Percentiles rank a stretch among this genome's conserved stretches.
Evolutionary conservation across 2,113 vertebrate species (phyloP).

Genomic region (Physeter macrocephalus): DNA sequence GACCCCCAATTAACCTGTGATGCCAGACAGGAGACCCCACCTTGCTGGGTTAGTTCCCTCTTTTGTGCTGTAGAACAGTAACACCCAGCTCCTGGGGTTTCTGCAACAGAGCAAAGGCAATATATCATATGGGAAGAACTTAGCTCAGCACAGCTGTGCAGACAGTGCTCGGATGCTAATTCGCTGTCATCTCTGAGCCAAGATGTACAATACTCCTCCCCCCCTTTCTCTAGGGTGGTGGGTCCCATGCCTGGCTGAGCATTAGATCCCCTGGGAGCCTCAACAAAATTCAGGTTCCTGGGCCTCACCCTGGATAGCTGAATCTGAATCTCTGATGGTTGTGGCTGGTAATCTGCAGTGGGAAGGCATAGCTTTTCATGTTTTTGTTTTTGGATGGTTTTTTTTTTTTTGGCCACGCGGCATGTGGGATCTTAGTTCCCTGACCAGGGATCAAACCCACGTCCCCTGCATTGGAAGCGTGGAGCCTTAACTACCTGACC

Average conservation of each 20-base stretch:
- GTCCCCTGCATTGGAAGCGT: too few relatives aligned
- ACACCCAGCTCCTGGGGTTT: neutral
- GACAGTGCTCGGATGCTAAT: neutral
- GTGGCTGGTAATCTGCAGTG: neutral
- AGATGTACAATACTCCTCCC: rapidly evolving
- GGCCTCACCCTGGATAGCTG: neutral
- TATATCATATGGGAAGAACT: neutral
- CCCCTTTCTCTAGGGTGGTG: rapidly evolving
- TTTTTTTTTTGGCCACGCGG: too few relatives aligned
- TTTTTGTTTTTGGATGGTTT: neutral
- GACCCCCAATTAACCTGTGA: neutral
- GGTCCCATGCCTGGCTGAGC: neutral
- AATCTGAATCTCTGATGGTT: neutral
- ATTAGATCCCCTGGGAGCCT: neutral
- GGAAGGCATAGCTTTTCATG: neutral
- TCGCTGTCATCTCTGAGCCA: neutral
- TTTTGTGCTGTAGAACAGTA: neutral
- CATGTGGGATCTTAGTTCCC: too few relatives aligned
- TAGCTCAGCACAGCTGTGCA: neutral
- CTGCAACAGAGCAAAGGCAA: neutral
- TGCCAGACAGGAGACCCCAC: neutral
- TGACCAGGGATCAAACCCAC: too few relatives aligned
- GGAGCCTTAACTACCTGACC: too few relatives aligned
- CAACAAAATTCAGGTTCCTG: neutral
- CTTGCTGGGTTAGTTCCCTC: neutral